Percentiles rank a stretch among this genome's conserved stretches.
Evolutionary conservation across 35 echinoderm and acorn worm species (phyloP).

Genomic region (Holothuria glaberrima): DNA sequence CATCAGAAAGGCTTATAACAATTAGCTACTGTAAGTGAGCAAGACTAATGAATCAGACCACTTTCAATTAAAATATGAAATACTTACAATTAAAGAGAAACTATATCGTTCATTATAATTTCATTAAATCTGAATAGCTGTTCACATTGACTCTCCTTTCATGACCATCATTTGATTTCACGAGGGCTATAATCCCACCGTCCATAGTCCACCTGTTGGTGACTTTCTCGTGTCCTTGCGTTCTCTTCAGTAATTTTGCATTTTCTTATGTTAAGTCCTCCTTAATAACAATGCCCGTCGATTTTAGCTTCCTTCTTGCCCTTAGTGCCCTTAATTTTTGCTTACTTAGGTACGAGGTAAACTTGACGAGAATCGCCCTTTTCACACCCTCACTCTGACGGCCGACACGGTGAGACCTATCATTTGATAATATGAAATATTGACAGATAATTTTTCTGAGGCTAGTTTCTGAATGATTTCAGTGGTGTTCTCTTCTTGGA

Average conservation of each 20-base stretch:
- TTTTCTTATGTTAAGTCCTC: neutral
- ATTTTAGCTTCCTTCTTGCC: slow-evolving; percentile 14
- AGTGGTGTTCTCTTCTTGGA: neutral
- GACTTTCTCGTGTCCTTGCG: neutral
- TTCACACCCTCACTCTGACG: too few relatives aligned
- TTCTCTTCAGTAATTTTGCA: neutral
- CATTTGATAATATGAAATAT: too few relatives aligned
- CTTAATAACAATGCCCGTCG: slow-evolving; percentile 6
- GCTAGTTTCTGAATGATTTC: neutral
- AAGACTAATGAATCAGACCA: too few relatives aligned
- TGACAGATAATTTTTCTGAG: neutral
- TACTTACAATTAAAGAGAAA: neutral
- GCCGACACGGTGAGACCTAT: too few relatives aligned
- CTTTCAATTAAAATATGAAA: too few relatives aligned
- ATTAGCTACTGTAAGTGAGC: too few relatives aligned
- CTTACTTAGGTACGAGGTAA: neutral
- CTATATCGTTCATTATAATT: neutral
- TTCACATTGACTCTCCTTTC: neutral
- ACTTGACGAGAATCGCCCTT: neutral
- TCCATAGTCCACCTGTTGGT: slow-evolving; percentile 8
- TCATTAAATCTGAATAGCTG: neutral
- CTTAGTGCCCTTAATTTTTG: neutral
- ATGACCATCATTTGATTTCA: neutral
- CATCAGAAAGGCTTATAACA: neutral
- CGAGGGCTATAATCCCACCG: neutral